These are phyloP conservation scores for Mystacornis crossleyi DNA, from an alignment of 2,113 vertebrate species.

Conservation along the genomic window DNA sequence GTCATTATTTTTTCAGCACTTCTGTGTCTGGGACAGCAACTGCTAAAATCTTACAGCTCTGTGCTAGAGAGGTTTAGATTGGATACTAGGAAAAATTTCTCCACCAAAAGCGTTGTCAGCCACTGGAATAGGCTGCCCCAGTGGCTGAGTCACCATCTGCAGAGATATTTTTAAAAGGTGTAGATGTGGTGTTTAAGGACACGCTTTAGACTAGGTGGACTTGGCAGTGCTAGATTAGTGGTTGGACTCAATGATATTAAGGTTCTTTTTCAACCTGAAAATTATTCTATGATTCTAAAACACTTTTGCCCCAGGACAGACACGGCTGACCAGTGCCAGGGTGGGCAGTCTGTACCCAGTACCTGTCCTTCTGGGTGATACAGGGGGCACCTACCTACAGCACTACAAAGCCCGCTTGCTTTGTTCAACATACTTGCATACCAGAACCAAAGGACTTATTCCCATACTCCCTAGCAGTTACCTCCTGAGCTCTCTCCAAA, in stretches of 20 bases:
- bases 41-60: neutral
- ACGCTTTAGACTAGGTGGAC: neutral
- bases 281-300: neutral
- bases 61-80: neutral
- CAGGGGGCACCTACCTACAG: neutral
- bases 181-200: neutral
- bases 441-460: neutral
- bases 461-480: neutral
- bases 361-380: neutral
- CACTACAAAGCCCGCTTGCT: neutral
- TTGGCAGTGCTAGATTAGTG: neutral
- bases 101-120: neutral
- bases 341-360: neutral
- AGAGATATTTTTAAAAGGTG: neutral
- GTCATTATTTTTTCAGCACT: neutral
- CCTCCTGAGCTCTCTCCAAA: neutral
- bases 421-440: neutral
- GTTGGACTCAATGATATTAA: neutral
- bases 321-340: neutral
- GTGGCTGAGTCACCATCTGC: neutral
- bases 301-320: neutral
- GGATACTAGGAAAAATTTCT: neutral
- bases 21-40: neutral
- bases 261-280: neutral
- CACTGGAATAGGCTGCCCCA: neutral